phyloP scores from a whole-genome alignment of 2,797 vertebrate species.

The Aselliscus stoliczkanus region DNA sequence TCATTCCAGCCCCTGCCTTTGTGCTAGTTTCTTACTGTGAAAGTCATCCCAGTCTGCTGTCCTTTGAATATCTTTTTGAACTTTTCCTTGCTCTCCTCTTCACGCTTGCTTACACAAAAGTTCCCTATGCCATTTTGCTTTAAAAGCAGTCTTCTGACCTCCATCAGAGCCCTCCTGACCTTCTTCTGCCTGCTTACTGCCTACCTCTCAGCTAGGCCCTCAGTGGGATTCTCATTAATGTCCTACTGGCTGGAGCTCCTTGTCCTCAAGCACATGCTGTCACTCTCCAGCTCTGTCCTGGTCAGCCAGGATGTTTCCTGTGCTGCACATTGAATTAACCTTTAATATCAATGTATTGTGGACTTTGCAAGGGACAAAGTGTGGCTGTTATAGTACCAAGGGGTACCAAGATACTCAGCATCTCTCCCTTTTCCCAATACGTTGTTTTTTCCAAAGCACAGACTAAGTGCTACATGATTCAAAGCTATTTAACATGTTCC shows the following conservation, averaged over 20 bases:
- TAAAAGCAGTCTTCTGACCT: slow-evolving; percentile 60
- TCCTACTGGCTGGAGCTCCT: neutral
- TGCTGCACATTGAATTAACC: slow-evolving; percentile 31
- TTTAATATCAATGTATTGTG: neutral
- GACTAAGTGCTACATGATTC: neutral
- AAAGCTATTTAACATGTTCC: neutral
- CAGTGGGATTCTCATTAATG: neutral
- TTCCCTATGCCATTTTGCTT: neutral
- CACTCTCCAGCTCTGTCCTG: slow-evolving; percentile 40
- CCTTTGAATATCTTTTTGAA: slow-evolving; percentile 64
- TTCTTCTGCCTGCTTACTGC: neutral
- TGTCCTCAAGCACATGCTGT: slow-evolving; percentile 31
- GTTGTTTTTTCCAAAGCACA: neutral
- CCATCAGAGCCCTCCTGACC: slow-evolving; percentile 50
- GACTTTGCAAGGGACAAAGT: neutral
- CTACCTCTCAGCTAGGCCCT: neutral
- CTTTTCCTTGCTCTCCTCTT: slow-evolving; percentile 26
- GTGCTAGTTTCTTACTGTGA: neutral
- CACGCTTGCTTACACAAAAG: neutral
- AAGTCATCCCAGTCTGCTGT: slow-evolving; percentile 39
- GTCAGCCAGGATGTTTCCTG: slow-evolving; percentile 4
- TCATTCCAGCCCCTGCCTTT: neutral
- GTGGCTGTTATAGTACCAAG: slow-evolving; percentile 37
- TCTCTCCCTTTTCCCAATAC: neutral
- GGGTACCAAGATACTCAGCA: neutral